Evolutionary conservation across 2,888 invertebrate genomes (phyloP).

Genomic region (Melanostoma scalare): DNA sequence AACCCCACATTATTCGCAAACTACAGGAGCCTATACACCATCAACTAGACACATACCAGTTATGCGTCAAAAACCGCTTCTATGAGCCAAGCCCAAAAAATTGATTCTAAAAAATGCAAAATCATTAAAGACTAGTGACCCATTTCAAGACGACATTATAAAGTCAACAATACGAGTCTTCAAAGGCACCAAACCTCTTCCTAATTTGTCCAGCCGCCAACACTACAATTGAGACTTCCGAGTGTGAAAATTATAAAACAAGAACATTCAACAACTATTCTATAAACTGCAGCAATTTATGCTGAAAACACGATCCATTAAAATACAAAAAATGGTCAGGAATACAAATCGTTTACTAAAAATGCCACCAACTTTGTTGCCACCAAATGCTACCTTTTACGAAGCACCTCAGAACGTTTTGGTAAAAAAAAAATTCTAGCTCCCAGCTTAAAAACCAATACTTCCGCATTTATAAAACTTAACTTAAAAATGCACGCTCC

Average conservation of each 20-base stretch:
- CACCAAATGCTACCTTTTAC: background rate
- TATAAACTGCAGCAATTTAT: constrained; percentile 21
- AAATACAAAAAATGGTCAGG: constrained; percentile 2
- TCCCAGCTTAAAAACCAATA: constrained; percentile 10
- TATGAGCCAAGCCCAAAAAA: no score
- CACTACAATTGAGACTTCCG: constrained; percentile 35
- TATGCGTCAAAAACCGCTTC: no score
- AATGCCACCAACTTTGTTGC: constrained; percentile 19
- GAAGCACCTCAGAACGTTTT: constrained; percentile 11
- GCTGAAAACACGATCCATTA: constrained; percentile 42
- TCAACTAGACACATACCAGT: no score
- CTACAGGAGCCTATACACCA: no score
- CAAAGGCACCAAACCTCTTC: background rate
- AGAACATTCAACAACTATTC: constrained; percentile 29
- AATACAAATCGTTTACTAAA: constrained; percentile 49
- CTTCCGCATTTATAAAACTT: constrained; percentile 46
- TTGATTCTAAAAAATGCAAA: no score
- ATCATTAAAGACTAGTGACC: no score
- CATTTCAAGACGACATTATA: no score
- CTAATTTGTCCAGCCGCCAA: background rate
- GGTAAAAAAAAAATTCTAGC: constrained; percentile 25
- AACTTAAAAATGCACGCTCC: background rate
- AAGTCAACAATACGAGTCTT: background rate
- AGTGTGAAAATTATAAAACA: constrained; percentile 3
- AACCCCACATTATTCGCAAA: no score